These are phyloP conservation scores for Progne subis DNA, from an alignment of 2,113 vertebrate species.

Conservation along the genomic window DNA sequence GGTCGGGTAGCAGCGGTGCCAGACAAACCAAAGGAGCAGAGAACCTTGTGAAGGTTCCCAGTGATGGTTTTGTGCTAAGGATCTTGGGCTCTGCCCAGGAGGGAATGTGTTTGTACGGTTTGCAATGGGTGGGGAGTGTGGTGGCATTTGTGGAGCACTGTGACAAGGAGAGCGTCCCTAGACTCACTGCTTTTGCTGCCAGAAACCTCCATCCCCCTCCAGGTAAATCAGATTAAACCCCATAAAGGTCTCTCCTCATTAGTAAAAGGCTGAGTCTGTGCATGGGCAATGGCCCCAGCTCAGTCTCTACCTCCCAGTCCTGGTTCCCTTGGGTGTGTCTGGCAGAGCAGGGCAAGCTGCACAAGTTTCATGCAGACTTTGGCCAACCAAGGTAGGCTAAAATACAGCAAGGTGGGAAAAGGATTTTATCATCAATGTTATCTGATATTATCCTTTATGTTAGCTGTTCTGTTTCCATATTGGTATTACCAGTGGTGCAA, in stretches of 20 bases:
- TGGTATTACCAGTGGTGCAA: neutral
- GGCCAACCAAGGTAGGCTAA: neutral
- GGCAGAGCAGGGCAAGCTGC: neutral
- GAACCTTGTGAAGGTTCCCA: neutral
- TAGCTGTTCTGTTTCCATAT: neutral
- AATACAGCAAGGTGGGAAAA: neutral
- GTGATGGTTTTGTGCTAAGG: neutral
- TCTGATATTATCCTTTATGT: neutral
- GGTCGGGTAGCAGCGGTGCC: neutral
- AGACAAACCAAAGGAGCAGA: neutral
- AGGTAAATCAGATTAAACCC: neutral
- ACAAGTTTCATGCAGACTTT: neutral
- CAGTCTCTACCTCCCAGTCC: neutral
- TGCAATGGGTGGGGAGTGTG: accelerated
- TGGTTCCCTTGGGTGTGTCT: neutral
- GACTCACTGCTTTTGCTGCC: neutral
- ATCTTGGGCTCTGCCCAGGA: neutral
- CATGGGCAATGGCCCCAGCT: neutral
- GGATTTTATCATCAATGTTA: neutral
- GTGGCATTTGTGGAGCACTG: neutral
- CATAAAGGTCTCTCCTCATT: neutral
- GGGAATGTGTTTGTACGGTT: neutral
- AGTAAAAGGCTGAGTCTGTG: neutral
- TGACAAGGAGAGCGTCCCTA: neutral
- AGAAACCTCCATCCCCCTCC: accelerated